Percentiles rank a stretch among this genome's conserved stretches.
phyloP scores from a whole-genome alignment of 2,113 vertebrate species.

The Origma solitaria region DNA sequence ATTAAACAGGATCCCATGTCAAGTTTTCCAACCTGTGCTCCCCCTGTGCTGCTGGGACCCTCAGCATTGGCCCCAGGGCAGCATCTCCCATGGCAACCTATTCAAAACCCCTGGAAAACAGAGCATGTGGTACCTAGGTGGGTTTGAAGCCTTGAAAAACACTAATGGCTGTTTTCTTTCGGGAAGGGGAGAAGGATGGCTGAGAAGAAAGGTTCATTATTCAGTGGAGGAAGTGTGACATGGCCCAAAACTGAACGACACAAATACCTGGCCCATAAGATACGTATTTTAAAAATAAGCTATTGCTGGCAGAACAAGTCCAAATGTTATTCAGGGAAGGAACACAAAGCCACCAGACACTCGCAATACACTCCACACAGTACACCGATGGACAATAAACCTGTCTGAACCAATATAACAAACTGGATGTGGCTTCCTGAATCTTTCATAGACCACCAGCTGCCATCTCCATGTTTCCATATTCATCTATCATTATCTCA shows the following conservation, averaged over 20 bases:
- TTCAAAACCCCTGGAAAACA: neutral
- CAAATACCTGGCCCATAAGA: neutral
- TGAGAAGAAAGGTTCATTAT: neutral
- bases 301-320: neutral
- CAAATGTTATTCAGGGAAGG: neutral
- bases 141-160: neutral
- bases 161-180: neutral
- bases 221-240: neutral
- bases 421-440: neutral
- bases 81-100: neutral
- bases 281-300: neutral
- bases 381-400: neutral
- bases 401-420: neutral
- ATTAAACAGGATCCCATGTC: neutral
- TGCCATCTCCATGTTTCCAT: neutral
- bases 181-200: neutral
- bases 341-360: neutral
- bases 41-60: neutral
- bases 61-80: neutral
- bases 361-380: accelerated
- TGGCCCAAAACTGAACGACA: neutral
- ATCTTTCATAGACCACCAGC: conserved; percentile 5
- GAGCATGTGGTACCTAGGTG: accelerated
- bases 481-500: neutral
- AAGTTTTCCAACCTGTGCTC: neutral